Conservation (phyloP, 2,113 vertebrate species). For the Chaetura pelagica region DNA sequence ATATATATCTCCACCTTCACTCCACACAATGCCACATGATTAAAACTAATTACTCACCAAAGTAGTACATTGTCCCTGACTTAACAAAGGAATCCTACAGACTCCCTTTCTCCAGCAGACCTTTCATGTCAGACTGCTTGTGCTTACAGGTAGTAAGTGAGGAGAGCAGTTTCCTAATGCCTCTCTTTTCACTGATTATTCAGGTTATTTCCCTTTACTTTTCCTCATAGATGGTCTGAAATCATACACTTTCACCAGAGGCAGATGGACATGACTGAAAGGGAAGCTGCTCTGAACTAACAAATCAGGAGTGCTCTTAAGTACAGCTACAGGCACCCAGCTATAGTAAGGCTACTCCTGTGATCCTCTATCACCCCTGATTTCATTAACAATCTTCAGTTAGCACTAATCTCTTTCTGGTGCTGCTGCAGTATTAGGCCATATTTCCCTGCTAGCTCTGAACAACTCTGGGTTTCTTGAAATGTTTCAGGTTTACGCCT, state of each 20-base stretch:
- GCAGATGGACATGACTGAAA: neutral
- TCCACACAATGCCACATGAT: neutral
- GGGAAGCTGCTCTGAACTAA: neutral
- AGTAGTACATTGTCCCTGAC: neutral
- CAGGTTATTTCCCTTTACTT: neutral
- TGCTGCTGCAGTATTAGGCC: neutral
- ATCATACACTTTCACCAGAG: neutral
- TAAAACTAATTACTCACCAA: neutral
- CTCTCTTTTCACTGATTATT: neutral
- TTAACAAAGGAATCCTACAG: neutral
- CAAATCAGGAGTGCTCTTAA: neutral
- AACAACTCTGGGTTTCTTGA: neutral
- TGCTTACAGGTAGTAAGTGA: neutral
- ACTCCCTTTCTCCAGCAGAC: neutral
- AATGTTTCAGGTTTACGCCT: neutral
- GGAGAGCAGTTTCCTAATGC: neutral
- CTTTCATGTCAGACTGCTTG: neutral
- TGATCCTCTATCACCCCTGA: neutral
- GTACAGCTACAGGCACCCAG: neutral
- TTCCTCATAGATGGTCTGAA: neutral
- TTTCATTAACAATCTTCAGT: neutral
- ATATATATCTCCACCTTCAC: neutral
- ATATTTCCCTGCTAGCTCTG: neutral
- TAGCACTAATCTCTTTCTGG: neutral
- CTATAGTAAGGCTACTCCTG: neutral